Evolutionary conservation across 2,888 invertebrate genomes (phyloP).

Genomic region (Harpalus rubripes): DNA sequence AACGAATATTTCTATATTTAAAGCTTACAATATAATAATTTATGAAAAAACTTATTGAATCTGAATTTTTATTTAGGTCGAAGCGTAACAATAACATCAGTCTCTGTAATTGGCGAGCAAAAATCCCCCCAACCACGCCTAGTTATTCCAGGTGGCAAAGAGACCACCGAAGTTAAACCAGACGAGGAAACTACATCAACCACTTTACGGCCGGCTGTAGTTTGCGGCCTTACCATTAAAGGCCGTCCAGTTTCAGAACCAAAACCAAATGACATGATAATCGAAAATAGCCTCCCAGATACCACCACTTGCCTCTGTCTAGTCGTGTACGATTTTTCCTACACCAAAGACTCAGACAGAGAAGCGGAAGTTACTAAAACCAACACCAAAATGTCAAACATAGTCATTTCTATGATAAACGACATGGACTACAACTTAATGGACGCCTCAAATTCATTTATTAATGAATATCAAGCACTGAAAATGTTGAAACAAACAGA

Average conservation of each 20-base stretch:
- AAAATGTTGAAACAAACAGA: constrained; percentile 66
- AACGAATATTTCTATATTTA: no score
- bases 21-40: no score
- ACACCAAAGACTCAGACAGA: constrained; percentile 80
- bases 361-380: constrained; percentile 77
- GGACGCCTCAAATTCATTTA: constrained; percentile 59
- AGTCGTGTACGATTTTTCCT: constrained; percentile 86
- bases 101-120: constrained; percentile 68
- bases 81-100: constrained; percentile 67
- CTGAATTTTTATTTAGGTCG: constrained; percentile 68
- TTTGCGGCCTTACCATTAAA: constrained; percentile 78
- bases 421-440: constrained; percentile 62
- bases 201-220: constrained; percentile 77
- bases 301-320: constrained; percentile 78
- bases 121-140: constrained; percentile 40
- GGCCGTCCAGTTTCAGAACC: constrained; percentile 69
- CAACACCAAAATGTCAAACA: constrained; percentile 53
- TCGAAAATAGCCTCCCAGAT: constrained; percentile 81
- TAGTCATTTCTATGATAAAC: constrained; percentile 66
- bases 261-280: constrained; percentile 67
- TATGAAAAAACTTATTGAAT: constrained; percentile 66
- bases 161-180: background rate
- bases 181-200: constrained; percentile 26
- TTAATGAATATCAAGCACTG: constrained; percentile 58
- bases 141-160: background rate